Evolutionary conservation across 2,113 vertebrate genomes (phyloP), one percentile per base, ranked within the genome.

Genomic region (Potamarius usumacintae): DNA sequence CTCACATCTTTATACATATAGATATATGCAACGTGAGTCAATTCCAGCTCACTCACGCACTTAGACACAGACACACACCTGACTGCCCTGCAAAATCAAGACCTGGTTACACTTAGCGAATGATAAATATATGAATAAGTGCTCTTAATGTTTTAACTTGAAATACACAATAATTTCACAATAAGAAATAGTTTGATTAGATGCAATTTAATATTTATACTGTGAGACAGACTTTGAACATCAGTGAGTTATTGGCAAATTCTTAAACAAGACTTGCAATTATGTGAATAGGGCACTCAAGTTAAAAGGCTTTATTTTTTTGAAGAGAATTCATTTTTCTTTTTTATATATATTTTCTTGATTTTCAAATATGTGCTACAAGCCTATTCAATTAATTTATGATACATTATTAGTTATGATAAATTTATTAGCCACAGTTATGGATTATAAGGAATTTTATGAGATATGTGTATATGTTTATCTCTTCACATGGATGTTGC

Each of bases 1-100:
- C 92, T 65, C 80, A 85, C 87, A 90, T 86, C 88, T 90, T 90
- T 91, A 86, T 90, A 88, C 86, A 88, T 89, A 89, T 85, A 89
- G 88, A 90, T 90, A 89, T 89, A 90, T 89, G 90, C 88, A 90
- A 85, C 57, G 60, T 69, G 71, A 90, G 79, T 87, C 88, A 83
- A 83, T 83, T 85, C 15, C 78, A 86, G 78, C 87, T 83, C 83
- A 60, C 27, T 67, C 80, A 53, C 85, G 65, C 84, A 65, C 83
- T 74, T 58, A 30, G 25, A 63, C 76, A 52, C 76, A 72, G 15
- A 72, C 22, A 62, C 63, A 60, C 72, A 88, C 84, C 83, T 77
- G 78, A 81, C 62, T 83, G 69, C 86, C 69, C 71, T 27, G 34
- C 18, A 85, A 69, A 87, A 84, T 65, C 72, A 25, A 81, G 53